Conservation (phyloP, 2,113 vertebrate genomes). For the Heterochromis multidens region DNA sequence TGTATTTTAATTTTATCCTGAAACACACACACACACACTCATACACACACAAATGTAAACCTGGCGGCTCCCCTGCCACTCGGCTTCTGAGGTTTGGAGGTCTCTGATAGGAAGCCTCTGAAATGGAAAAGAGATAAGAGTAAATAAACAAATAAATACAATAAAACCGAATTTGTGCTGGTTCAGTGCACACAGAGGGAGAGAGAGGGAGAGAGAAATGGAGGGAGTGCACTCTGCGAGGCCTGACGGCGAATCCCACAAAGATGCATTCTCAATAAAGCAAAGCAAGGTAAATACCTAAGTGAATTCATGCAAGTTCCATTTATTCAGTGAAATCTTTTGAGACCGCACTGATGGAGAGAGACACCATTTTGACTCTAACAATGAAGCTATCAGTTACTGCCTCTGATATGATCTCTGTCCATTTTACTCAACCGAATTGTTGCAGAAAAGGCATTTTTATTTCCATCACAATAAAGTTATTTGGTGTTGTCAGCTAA, state of each 20-base stretch:
- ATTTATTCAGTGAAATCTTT: constrained; percentile 59
- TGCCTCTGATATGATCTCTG: constrained; percentile 54
- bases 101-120: constrained; percentile 72
- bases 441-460: constrained; percentile 15
- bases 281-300: constrained; percentile 61
- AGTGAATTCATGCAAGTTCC: constrained; percentile 64
- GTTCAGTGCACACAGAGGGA: constrained; percentile 68
- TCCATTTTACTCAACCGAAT: constrained; percentile 46
- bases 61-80: constrained; percentile 60
- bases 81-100: constrained; percentile 71
- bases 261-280: constrained; percentile 56
- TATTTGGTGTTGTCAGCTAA: constrained; percentile 80
- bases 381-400: constrained; percentile 68
- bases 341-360: constrained; percentile 53
- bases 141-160: constrained; percentile 78
- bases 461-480: constrained; percentile 57
- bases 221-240: constrained; percentile 28
- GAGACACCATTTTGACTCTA: constrained; percentile 49
- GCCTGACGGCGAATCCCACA: constrained; percentile 42
- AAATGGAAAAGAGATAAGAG: constrained; percentile 77
- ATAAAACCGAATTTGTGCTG: constrained; percentile 76
- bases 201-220: constrained; percentile 2
- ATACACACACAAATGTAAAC: constrained; percentile 48
- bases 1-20: constrained; percentile 72
- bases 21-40: constrained; percentile 39